Evolutionary conservation across 2,888 invertebrate species (phyloP).

Genomic region (Conops quadrifasciatus): DNA sequence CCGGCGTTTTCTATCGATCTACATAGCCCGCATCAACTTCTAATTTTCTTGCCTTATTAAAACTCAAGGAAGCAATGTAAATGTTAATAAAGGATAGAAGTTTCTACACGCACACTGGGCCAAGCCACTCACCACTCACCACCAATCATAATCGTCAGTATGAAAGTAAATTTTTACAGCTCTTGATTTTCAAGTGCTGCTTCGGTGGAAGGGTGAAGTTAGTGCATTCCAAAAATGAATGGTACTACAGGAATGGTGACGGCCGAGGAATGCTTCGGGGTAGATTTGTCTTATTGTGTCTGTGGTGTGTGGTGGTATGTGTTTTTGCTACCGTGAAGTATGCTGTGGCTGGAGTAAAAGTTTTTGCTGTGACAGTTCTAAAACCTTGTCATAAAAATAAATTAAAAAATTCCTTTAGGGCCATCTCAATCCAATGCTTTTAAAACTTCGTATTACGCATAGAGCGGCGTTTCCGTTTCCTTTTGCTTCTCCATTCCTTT

Average conservation of each 20-base stretch:
- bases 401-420: conserved; percentile 24
- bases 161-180: conserved; percentile 7
- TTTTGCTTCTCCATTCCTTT: neutral
- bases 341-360: neutral
- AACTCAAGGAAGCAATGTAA: neutral
- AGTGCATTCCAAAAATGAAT: too few species aligned
- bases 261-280: neutral
- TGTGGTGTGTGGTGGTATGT: neutral
- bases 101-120: too few species aligned
- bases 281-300: neutral
- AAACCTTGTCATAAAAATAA: conserved; percentile 19
- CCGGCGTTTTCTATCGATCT: too few species aligned
- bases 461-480: too few species aligned
- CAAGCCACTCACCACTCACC: too few species aligned
- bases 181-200: neutral
- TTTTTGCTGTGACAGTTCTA: neutral
- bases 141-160: too few species aligned
- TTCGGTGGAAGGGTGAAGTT: neutral
- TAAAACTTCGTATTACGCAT: conserved; percentile 20
- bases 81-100: neutral
- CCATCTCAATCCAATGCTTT: conserved; percentile 18
- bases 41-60: neutral
- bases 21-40: too few species aligned
- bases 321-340: neutral
- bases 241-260: neutral